A percentile compares a stretch with the other conserved stretches of the same genome.
These are phyloP conservation scores for Apis dorsata DNA, from an alignment of 1,140 invertebrate genomes.

Conservation along the genomic window DNA sequence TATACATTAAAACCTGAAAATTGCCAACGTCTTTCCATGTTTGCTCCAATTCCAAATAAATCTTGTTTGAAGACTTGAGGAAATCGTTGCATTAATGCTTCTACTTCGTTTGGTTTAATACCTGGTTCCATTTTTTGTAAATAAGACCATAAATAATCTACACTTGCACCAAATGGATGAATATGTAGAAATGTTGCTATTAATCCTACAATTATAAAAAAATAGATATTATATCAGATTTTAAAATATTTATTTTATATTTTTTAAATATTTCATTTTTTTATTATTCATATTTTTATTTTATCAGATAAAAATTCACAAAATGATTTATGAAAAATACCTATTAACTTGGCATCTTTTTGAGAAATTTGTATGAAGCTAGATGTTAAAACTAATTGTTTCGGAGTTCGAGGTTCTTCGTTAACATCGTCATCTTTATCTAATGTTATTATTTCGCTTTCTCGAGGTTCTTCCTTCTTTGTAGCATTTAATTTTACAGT, in stretches of 20 bases:
- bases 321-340: slow-evolving; percentile 58
- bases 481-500: slow-evolving; percentile 80
- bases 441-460: slow-evolving; percentile 77
- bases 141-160: slow-evolving; percentile 92
- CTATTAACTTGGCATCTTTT: slow-evolving; percentile 85
- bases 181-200: slow-evolving; percentile 92
- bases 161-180: slow-evolving; percentile 91
- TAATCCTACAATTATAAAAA: slow-evolving; percentile 81
- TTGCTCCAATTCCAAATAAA: slow-evolving; percentile 87
- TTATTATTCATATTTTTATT: too few species aligned
- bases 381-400: slow-evolving; percentile 67
- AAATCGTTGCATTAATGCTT: slow-evolving; percentile 87
- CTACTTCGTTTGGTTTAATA: slow-evolving; percentile 86
- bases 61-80: slow-evolving; percentile 89
- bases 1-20: slow-evolving; percentile 84
- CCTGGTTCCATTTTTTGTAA: slow-evolving; percentile 87
- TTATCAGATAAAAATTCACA: neutral
- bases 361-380: slow-evolving; percentile 76
- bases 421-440: slow-evolving; percentile 80
- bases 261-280: too few species aligned
- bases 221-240: neutral
- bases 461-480: slow-evolving; percentile 71
- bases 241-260: too few species aligned
- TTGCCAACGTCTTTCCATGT: slow-evolving; percentile 89
- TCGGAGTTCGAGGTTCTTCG: slow-evolving; percentile 77